Percentiles rank a stretch among this genome's conserved stretches.
Conservation (phyloP, 2,888 invertebrate genomes). For the Andrena dorsata region DNA sequence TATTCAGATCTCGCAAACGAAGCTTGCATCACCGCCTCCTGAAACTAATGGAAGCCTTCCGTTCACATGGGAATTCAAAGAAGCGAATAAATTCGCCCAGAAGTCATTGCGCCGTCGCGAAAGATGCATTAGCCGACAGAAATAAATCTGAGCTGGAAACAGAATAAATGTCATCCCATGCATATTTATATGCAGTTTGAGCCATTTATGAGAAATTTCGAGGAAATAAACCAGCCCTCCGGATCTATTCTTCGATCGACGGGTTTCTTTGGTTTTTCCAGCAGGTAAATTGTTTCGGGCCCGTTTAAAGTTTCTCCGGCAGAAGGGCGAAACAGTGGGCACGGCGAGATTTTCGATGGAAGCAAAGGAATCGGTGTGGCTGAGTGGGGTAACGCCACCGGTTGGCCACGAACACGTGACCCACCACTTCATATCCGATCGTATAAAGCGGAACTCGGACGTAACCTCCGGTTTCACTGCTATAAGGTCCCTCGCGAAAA, state of each 20-base stretch:
- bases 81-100: slow-evolving; percentile 8
- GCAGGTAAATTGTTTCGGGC: neutral
- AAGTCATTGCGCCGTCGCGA: neutral
- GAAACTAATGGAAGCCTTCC: slow-evolving; percentile 38
- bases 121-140: neutral
- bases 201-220: neutral
- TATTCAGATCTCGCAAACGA: slow-evolving; percentile 63
- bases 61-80: neutral
- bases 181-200: neutral
- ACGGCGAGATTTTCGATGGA: slow-evolving; percentile 15
- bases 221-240: neutral
- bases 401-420: slow-evolving; percentile 68
- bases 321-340: neutral
- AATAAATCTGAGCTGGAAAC: neutral
- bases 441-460: slow-evolving; percentile 66
- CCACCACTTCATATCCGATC: slow-evolving; percentile 72
- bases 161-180: slow-evolving; percentile 3
- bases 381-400: slow-evolving; percentile 56
- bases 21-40: slow-evolving; percentile 63
- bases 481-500: slow-evolving; percentile 54
- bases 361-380: slow-evolving; percentile 49
- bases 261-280: too few species aligned
- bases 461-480: slow-evolving; percentile 43
- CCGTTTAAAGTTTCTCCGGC: neutral
- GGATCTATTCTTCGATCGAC: too few species aligned